Base-by-base conservation (phyloP, 2,113 vertebrate species). In the Etheostoma cragini region DNA sequence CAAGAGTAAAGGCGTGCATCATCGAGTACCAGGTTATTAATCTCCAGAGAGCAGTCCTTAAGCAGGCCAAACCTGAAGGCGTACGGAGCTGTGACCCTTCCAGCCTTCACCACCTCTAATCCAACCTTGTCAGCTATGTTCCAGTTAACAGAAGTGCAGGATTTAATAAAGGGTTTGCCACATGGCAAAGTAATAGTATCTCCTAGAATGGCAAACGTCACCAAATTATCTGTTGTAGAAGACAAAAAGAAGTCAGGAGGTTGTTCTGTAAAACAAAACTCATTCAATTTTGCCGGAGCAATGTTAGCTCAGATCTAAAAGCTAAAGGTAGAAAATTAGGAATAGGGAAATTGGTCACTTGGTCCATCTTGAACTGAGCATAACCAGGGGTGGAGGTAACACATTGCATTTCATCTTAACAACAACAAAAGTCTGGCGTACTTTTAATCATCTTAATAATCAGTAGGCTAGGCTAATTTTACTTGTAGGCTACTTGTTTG, bases 141-240 rank as follows among this genome's bases (percentile, higher is more conserved):
- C 92, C 92, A 92, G 79, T 33, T 74, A 6, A 92, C 16, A 16
- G 83, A 81, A 47, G 78, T 82, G 64, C 91, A 94, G 71, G 76
- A 24, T 35, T 54, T 54, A 15, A 76, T 13, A 14, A 63, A 66
- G 8, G 77, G 57, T 63, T 80, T 60, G 17, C 33, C 54, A 71
- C 90, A 92, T 21, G 85, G 87, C 57, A 94, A 82, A 76, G 46
- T 60, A 5, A 92, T 10, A n/a, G 30, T 42, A 22, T 80, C 81
- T 83, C 81, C 81, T 17, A 30, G 1, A 52, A 46, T 3, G 8
- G 73, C 80, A 76, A 88, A 79, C 38, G 87, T 66, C 24, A 53
- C 50, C 35, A 80, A 56, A n/a, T 26, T 1, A 71, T 65, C 90
- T 89, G 16, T 19, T 49, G 21, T 1, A 24, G 15, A 52, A 46